Base-by-base conservation (phyloP, 2,113 vertebrate genomes). In the Numenius arquata region DNA sequence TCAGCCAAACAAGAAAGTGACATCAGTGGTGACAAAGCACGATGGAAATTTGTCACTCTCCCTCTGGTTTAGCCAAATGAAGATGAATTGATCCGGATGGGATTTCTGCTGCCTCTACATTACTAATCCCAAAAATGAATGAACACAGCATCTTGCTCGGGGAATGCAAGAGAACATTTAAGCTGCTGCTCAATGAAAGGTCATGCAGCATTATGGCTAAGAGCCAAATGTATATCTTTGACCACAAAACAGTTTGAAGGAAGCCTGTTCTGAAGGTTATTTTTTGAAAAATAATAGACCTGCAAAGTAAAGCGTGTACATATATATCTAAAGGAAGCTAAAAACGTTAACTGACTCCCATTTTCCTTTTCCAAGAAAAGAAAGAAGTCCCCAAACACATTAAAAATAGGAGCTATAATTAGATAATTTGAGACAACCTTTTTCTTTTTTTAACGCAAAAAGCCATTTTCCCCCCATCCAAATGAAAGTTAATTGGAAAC, bases 51-150 rank as follows among this genome's bases (percentile, higher is more conserved):
- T 66, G 58, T 76, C 93, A 15, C 5, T 29, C 41, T 76, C 68
- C 55, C 74, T 26, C 73, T 29, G 72, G 29, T 58, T 12, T 5
- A 67, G 50, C 15, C 53, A 61, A 61, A 58, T 5, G 56, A 67
- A 81, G 94, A 77, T 5, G 55, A 53, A 74, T n/a, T 17, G 67
- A 77, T 77, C 55, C 0, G 0, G 72, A 8, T n/a, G 90, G 90
- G 92, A 74, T 85, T 90, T 90, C 85, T 86, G 83, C 76, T 86
- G 67, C 83, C 79, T 93, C 89, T 71, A 48, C 68, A 17, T 47
- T 13, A 38, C 88, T 67, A 62, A 81, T 67, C 86, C 94, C 22
- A 66, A 30, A 27, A 70, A 73, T 11, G 89, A 91, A 76, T 45
- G 78, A 45, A 32, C 14, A 1, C 61, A 34, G 76, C 55, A 26